These are phyloP conservation scores for Pristionchus japonicus DNA, from an alignment of 2,888 invertebrate genomes.

Conservation along the genomic window DNA sequence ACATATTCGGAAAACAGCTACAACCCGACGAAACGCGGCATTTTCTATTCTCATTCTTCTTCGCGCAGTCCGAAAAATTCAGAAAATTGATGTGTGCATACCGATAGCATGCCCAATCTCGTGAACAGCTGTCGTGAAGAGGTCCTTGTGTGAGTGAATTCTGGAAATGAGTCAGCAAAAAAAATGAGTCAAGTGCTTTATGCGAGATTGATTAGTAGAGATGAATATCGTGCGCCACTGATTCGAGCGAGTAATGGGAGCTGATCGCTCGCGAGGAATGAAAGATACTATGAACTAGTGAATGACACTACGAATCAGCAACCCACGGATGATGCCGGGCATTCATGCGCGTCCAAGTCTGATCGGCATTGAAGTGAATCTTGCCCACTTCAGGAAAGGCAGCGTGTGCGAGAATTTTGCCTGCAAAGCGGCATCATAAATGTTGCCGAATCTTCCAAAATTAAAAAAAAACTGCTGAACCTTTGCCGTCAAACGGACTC, in stretches of 20 bases:
- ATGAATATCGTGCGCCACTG: too few species aligned
- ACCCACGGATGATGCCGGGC: background rate
- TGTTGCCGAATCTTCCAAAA: too few species aligned
- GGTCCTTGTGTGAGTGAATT: background rate
- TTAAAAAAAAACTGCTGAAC: background rate
- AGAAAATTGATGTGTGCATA: background rate
- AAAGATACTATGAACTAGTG: too few species aligned
- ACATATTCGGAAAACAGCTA: too few species aligned
- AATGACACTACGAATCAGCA: too few species aligned
- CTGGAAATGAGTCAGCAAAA: background rate
- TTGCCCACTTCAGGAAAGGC: background rate
- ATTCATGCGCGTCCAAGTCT: background rate
- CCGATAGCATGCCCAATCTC: background rate
- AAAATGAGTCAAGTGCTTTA: too few species aligned
- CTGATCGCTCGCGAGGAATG: too few species aligned
- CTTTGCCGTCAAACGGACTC: background rate
- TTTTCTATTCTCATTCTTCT: background rate
- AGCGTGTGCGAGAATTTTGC: background rate
- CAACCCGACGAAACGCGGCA: background rate
- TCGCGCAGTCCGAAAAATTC: background rate
- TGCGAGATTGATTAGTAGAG: background rate
- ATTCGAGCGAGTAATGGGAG: too few species aligned
- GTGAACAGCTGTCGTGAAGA: background rate
- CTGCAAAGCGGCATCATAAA: background rate
- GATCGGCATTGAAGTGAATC: background rate